Conservation (phyloP, 2,113 vertebrate genomes). For the Otus sunia region DNA sequence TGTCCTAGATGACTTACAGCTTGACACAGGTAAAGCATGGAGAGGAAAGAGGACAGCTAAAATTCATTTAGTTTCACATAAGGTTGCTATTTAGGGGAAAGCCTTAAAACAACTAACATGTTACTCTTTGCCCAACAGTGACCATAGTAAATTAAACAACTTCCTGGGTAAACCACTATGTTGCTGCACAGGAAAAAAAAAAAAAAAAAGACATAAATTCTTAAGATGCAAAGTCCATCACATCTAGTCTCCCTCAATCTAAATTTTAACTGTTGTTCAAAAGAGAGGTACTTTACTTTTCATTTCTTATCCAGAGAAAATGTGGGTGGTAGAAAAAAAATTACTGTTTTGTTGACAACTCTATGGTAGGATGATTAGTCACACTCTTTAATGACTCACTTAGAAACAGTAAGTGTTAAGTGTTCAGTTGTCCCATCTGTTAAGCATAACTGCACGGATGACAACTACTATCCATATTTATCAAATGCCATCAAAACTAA, state of each 20-base stretch:
- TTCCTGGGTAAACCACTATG: neutral
- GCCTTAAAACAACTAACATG: neutral
- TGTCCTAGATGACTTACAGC: neutral
- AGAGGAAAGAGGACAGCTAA: neutral
- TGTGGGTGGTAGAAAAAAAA: neutral
- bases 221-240: neutral
- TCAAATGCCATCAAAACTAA: neutral
- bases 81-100: neutral
- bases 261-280: neutral
- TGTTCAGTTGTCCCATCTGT: neutral
- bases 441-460: neutral
- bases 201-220: rapidly evolving
- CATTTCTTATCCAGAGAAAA: neutral
- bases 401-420: constrained; percentile 38
- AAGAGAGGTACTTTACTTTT: neutral
- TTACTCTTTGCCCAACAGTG: rapidly evolving
- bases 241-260: neutral
- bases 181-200: neutral
- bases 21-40: neutral
- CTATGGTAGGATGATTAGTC: constrained; percentile 35
- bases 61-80: neutral
- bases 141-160: rapidly evolving
- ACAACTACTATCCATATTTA: constrained; percentile 14
- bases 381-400: constrained; percentile 42
- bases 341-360: constrained; percentile 40